phyloP scores from a whole-genome alignment of 2,797 vertebrate genomes.

The Malacoraja senta region DNA sequence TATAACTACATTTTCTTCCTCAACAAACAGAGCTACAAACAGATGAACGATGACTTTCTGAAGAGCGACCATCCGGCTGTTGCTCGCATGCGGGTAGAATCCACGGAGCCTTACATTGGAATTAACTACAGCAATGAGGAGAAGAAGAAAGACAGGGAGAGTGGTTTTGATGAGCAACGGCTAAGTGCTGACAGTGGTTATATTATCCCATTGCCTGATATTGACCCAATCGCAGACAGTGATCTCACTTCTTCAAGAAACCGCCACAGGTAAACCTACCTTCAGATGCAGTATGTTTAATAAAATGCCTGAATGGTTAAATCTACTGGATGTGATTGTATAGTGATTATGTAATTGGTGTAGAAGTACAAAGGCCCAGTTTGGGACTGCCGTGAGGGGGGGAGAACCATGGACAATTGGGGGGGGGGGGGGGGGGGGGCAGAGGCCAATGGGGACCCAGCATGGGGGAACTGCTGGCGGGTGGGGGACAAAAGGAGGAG shows the following conservation, averaged over 20 bases:
- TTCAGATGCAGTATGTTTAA: neutral
- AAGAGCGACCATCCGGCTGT: slow-evolving; percentile 96
- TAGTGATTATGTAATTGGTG: too few species aligned
- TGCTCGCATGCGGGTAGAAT: slow-evolving; percentile 79
- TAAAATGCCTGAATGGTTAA: neutral
- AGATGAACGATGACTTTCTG: slow-evolving; percentile 85
- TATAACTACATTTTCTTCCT: neutral
- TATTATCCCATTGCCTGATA: slow-evolving; percentile 93
- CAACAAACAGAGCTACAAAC: slow-evolving; percentile 76
- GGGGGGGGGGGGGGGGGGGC: too few species aligned
- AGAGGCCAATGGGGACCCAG: too few species aligned
- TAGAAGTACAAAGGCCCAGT: too few species aligned
- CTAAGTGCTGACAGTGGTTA: slow-evolving; percentile 96
- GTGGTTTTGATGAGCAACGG: slow-evolving; percentile 90
- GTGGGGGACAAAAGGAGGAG: too few species aligned
- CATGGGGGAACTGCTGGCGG: too few species aligned
- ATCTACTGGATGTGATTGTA: too few species aligned
- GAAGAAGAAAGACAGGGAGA: slow-evolving; percentile 86
- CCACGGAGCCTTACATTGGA: slow-evolving; percentile 79
- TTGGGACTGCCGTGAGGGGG: too few species aligned
- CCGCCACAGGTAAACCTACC: slow-evolving; percentile 79
- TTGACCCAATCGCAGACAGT: slow-evolving; percentile 83
- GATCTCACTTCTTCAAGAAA: slow-evolving; percentile 61
- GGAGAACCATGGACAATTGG: too few species aligned
- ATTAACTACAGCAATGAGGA: slow-evolving; percentile 88